These are phyloP conservation scores for Onchidella celtica DNA, from an alignment of 2,888 invertebrate species.

Conservation along the genomic window DNA sequence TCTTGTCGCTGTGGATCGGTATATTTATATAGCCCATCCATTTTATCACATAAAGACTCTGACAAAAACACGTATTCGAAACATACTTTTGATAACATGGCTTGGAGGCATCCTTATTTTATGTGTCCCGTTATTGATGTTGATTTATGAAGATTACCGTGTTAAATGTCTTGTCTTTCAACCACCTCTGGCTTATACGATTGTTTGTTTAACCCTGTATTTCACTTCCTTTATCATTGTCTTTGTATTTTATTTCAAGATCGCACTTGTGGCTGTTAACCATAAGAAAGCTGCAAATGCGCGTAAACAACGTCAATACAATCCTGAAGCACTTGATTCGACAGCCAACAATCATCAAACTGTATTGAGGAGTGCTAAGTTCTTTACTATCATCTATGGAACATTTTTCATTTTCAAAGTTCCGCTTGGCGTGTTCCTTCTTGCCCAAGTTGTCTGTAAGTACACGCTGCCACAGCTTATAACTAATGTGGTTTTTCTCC, in stretches of 20 bases:
- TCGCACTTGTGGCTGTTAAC: not conserved
- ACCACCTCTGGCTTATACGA: not conserved
- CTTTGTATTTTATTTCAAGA: slow-evolving; percentile 16
- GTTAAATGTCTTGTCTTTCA: not conserved
- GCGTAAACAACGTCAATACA: not conserved
- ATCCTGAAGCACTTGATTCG: not conserved
- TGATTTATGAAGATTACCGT: not conserved
- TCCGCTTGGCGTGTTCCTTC: too few relatives aligned
- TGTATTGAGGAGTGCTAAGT: slow-evolving; percentile 7
- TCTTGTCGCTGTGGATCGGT: slow-evolving; percentile 24
- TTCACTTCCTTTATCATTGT: not conserved
- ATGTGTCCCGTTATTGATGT: not conserved
- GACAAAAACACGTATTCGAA: not conserved
- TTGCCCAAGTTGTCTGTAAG: too few relatives aligned
- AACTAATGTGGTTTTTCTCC: too few relatives aligned
- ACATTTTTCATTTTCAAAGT: not conserved
- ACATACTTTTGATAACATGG: not conserved
- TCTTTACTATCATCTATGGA: slow-evolving; percentile 3
- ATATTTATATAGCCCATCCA: slow-evolving; percentile 11
- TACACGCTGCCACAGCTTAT: too few relatives aligned
- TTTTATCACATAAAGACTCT: not conserved
- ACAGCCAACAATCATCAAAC: not conserved
- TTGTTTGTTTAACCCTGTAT: not conserved
- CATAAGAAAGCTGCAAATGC: slow-evolving; percentile 3
- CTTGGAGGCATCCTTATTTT: not conserved